phyloP scores from a whole-genome alignment of 2,113 vertebrate genomes.

The Lepisosteus osseus region DNA sequence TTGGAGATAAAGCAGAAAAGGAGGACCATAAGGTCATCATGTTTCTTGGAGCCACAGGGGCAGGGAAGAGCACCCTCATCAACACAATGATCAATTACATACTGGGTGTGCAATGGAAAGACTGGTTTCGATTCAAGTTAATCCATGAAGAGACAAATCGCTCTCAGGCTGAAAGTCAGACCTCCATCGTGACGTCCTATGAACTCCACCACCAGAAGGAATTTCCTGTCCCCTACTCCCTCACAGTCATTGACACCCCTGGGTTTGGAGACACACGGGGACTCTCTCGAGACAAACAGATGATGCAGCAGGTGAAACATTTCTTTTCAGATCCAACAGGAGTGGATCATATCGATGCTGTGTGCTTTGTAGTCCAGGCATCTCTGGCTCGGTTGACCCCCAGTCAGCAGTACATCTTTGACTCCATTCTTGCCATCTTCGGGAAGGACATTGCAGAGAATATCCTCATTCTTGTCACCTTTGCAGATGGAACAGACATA shows the following conservation, averaged over 20 bases:
- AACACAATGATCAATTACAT: too few species aligned
- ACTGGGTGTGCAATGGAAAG: too few species aligned
- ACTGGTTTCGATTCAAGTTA: constrained; percentile 30
- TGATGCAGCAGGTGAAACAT: background rate
- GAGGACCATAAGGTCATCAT: constrained; percentile 32
- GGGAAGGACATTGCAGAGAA: too few species aligned
- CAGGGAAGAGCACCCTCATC: constrained; percentile 38
- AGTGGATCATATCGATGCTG: constrained; percentile 2
- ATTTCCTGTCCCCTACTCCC: constrained; percentile 1
- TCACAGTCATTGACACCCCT: background rate
- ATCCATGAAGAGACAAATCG: constrained; percentile 31
- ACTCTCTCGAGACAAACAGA: background rate
- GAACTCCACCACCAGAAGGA: constrained; percentile 3
- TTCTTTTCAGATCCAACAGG: constrained; percentile 2
- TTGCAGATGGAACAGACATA: constrained; percentile 22
- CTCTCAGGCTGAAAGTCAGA: background rate
- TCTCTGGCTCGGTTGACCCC: constrained; percentile 13
- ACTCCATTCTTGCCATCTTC: constrained; percentile 32
- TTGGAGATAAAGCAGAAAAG: constrained; percentile 28
- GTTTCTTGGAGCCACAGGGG: constrained; percentile 32
- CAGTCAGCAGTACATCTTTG: constrained; percentile 25
- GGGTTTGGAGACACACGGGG: constrained; percentile 4
- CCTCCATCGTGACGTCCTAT: constrained; percentile 2
- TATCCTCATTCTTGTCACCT: constrained; percentile 27
- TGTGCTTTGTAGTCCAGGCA: constrained; percentile 29